These are phyloP conservation scores for Mola mola DNA, from an alignment of 2,113 vertebrate genomes.

Conservation along the genomic window DNA sequence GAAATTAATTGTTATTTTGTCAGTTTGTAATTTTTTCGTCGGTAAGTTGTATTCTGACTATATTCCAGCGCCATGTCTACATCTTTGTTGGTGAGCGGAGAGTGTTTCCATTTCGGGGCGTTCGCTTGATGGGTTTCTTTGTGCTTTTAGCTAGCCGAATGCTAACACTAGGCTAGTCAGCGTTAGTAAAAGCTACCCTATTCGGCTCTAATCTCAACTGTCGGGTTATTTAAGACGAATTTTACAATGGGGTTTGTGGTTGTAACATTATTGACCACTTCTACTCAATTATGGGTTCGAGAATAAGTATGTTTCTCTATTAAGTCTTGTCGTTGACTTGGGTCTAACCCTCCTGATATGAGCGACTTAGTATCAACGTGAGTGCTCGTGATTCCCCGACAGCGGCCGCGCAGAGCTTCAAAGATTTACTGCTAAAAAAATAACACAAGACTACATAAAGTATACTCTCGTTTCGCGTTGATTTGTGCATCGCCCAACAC, in stretches of 20 bases:
- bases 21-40: slow-evolving; percentile 55
- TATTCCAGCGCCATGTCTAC: rapidly evolving
- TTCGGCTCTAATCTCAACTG: neutral
- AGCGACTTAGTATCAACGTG: slow-evolving; percentile 52
- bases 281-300: rapidly evolving
- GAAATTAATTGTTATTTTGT: slow-evolving; percentile 55
- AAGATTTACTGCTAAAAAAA: neutral
- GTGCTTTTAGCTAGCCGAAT: slow-evolving; percentile 47
- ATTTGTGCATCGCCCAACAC: no score
- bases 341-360: neutral
- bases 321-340: neutral
- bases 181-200: slow-evolving; percentile 25
- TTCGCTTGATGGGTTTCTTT: slow-evolving; percentile 47
- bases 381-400: slow-evolving; percentile 71
- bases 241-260: neutral
- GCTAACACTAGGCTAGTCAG: slow-evolving; percentile 53
- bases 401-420: slow-evolving; percentile 4
- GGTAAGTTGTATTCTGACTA: slow-evolving; percentile 54
- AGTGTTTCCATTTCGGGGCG: neutral
- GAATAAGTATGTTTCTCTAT: neutral
- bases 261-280: rapidly evolving
- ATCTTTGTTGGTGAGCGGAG: neutral
- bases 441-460: neutral
- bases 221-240: neutral
- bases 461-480: no score